Conservation (phyloP, 2,797 vertebrate genomes). For the Alosa sapidissima region DNA sequence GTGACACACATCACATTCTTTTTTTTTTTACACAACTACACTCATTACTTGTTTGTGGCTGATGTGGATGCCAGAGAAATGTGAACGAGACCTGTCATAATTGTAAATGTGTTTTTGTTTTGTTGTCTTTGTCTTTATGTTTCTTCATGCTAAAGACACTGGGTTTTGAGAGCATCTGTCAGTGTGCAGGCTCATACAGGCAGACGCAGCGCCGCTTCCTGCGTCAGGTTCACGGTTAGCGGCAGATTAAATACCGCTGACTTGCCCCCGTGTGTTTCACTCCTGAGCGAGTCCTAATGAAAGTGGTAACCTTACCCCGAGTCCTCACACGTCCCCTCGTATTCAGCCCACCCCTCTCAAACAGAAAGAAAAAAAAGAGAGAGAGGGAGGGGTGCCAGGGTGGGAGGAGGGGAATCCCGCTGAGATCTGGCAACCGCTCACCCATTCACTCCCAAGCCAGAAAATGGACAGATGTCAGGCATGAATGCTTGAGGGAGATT, state of each 20-base stretch:
- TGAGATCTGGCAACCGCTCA: slow-evolving; percentile 50
- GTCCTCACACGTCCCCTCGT: slow-evolving; percentile 21
- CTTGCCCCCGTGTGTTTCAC: slow-evolving; percentile 61
- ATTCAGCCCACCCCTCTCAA: slow-evolving; percentile 45
- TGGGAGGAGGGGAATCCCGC: slow-evolving; percentile 45
- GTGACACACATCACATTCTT: not conserved
- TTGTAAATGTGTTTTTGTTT: not conserved
- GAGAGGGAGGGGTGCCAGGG: slow-evolving; percentile 9
- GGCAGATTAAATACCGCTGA: slow-evolving; percentile 50
- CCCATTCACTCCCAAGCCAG: slow-evolving; percentile 63
- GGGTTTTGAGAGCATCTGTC: not conserved
- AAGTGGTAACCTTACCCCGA: slow-evolving; percentile 49
- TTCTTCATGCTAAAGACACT: not conserved
- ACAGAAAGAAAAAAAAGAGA: slow-evolving; percentile 63
- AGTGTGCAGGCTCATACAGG: not conserved
- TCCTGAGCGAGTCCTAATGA: slow-evolving; percentile 56
- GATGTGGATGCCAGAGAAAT: not conserved
- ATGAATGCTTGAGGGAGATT: slow-evolving; percentile 62
- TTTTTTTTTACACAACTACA: not conserved
- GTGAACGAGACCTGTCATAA: not conserved
- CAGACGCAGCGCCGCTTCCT: not conserved
- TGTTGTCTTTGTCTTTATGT: too few relatives aligned
- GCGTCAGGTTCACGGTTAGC: slow-evolving; percentile 35
- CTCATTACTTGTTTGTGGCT: not conserved
- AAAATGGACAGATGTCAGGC: slow-evolving; percentile 75